Percentiles rank a stretch among this genome's conserved stretches.
Conservation (phyloP, 2,113 vertebrate species). For the Marmota monax region DNA sequence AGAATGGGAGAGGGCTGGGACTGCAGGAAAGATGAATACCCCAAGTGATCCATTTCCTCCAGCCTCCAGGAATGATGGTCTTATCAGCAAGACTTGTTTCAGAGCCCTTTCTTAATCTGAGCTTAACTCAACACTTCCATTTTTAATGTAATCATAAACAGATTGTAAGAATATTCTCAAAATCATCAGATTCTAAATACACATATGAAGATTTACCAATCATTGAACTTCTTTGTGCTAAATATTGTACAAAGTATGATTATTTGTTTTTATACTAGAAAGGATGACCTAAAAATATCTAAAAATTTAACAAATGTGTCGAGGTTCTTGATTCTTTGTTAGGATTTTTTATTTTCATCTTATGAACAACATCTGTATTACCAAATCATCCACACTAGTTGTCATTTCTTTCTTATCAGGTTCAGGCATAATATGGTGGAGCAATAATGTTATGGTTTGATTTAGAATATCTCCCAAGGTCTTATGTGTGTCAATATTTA, state of each 20-base stretch:
- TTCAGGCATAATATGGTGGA: neutral
- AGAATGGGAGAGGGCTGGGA: too few relatives aligned
- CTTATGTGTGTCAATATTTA: neutral
- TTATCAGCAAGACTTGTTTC: too few relatives aligned
- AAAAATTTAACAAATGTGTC: neutral
- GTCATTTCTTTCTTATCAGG: neutral
- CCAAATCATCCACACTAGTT: neutral
- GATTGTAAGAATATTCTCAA: neutral
- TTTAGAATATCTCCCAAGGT: neutral
- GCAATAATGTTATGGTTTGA: neutral
- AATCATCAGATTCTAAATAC: neutral
- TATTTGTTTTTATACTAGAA: neutral
- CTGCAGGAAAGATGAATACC: too few relatives aligned
- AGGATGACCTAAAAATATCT: neutral
- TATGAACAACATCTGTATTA: neutral
- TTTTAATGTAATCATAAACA: neutral
- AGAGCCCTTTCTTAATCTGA: neutral
- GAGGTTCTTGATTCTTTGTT: neutral
- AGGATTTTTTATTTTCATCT: neutral
- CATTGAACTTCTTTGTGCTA: neutral
- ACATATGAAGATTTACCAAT: neutral
- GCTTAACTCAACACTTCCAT: neutral
- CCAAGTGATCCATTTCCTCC: too few relatives aligned
- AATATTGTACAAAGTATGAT: neutral
- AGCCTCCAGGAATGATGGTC: too few relatives aligned